phyloP scores from a whole-genome alignment of 2,888 invertebrate species.

The Drosophila siamana region DNA sequence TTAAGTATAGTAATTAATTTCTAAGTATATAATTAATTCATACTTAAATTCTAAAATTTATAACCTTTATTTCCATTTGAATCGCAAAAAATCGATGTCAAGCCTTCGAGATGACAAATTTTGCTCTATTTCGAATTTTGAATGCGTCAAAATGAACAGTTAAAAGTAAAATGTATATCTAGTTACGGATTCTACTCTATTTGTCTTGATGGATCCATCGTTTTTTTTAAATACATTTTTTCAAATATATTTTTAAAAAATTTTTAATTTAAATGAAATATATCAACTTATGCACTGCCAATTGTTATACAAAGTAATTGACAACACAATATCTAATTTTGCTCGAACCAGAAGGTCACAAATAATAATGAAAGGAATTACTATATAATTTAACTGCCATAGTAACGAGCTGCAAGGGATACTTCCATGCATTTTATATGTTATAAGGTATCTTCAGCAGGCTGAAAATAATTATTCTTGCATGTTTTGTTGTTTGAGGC shows the following conservation, averaged over 20 bases:
- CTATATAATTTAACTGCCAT: constrained; percentile 15
- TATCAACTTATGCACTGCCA: not conserved
- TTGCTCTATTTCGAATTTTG: not conserved
- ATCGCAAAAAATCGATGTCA: not conserved
- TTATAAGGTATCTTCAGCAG: constrained; percentile 17
- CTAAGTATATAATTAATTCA: constrained; percentile 11
- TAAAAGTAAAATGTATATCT: too few species aligned
- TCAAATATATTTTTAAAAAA: too few species aligned
- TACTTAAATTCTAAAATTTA: constrained; percentile 16
- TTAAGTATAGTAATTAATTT: constrained; percentile 8
- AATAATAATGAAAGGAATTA: not conserved
- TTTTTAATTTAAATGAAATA: too few species aligned
- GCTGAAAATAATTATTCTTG: constrained; percentile 20
- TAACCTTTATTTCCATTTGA: constrained; percentile 5
- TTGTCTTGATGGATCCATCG: too few species aligned
- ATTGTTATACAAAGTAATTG: not conserved
- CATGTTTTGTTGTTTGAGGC: constrained; percentile 20
- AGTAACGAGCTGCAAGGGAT: constrained; percentile 2
- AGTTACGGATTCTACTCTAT: not conserved
- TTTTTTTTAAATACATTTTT: too few species aligned
- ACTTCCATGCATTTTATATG: not conserved
- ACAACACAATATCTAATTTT: not conserved
- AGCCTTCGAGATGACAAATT: not conserved
- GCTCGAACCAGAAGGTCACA: not conserved
- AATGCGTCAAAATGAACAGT: too few species aligned